phyloP scores from a whole-genome alignment of 2,888 invertebrate species.

The Brassicogethes aeneus region DNA sequence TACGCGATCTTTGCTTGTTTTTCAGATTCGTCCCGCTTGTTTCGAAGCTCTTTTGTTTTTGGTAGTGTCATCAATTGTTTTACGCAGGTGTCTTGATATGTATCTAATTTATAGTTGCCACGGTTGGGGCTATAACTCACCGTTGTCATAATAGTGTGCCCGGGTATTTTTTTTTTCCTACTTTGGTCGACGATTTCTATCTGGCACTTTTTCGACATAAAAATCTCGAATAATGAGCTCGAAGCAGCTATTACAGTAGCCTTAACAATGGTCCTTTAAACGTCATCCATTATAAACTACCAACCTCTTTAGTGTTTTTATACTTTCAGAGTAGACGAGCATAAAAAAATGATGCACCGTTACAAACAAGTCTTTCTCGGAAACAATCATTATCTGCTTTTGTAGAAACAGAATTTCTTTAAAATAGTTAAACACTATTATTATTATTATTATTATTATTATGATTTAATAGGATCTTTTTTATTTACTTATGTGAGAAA shows the following conservation, averaged over 20 bases:
- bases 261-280: slow-evolving; percentile 19
- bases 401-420: too few species aligned
- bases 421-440: too few species aligned
- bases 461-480: too few species aligned
- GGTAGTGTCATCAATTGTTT: slow-evolving; percentile 35
- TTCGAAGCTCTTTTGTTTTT: slow-evolving; percentile 19
- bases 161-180: slow-evolving; percentile 29
- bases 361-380: slow-evolving; percentile 2
- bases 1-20: slow-evolving; percentile 31
- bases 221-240: slow-evolving; percentile 25
- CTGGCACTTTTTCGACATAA: slow-evolving; percentile 25
- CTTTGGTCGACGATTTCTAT: slow-evolving; percentile 27
- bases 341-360: slow-evolving; percentile 14
- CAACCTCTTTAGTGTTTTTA: slow-evolving; percentile 9
- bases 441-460: too few species aligned
- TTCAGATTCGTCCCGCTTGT: slow-evolving; percentile 21
- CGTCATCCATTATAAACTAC: slow-evolving; percentile 17
- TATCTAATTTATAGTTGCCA: slow-evolving; percentile 36
- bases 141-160: slow-evolving; percentile 34
- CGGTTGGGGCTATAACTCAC: slow-evolving; percentile 28
- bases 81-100: slow-evolving; percentile 37
- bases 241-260: slow-evolving; percentile 19
- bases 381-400: too few species aligned
- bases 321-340: slow-evolving; percentile 9
- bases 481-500: too few species aligned